Evolutionary conservation across 2,888 invertebrate genomes (phyloP).

Genomic region (Mesorhabditis sp.): DNA sequence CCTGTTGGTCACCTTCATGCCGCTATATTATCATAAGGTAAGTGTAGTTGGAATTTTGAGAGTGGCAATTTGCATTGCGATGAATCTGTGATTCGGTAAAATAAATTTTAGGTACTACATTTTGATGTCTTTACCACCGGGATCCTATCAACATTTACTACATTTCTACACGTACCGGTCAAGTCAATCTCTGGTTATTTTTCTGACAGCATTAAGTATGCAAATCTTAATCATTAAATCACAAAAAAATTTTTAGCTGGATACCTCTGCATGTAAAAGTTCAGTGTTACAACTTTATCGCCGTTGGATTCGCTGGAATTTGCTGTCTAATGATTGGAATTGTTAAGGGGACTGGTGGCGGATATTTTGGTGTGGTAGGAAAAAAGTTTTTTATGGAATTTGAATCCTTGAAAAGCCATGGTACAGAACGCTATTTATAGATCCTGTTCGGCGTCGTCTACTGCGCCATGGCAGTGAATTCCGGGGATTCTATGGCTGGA

Average conservation of each 20-base stretch:
- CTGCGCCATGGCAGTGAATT: conserved; percentile 44
- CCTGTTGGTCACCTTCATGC: too few species aligned
- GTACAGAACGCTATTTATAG: too few species aligned
- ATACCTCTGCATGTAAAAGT: conserved; percentile 32
- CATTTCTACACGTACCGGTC: background rate
- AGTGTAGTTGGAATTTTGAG: too few species aligned
- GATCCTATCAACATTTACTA: background rate
- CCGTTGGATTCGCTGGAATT: conserved; percentile 39
- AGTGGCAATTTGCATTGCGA: too few species aligned
- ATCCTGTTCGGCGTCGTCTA: conserved; percentile 37
- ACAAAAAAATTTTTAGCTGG: conserved; percentile 17
- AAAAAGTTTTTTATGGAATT: too few species aligned
- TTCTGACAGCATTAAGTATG: background rate
- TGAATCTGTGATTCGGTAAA: too few species aligned
- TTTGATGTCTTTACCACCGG: conserved; percentile 1
- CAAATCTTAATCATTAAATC: background rate
- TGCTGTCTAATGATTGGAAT: conserved; percentile 24
- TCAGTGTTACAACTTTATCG: conserved; percentile 42
- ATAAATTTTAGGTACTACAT: background rate
- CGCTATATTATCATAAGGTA: too few species aligned
- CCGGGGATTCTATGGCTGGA: conserved; percentile 53
- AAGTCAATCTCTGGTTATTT: background rate
- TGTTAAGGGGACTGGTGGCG: background rate
- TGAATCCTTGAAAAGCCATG: too few species aligned
- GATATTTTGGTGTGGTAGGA: conserved; percentile 19